Evolutionary conservation across 2,888 invertebrate genomes (phyloP).

Genomic region (Cremastinae sp.): DNA sequence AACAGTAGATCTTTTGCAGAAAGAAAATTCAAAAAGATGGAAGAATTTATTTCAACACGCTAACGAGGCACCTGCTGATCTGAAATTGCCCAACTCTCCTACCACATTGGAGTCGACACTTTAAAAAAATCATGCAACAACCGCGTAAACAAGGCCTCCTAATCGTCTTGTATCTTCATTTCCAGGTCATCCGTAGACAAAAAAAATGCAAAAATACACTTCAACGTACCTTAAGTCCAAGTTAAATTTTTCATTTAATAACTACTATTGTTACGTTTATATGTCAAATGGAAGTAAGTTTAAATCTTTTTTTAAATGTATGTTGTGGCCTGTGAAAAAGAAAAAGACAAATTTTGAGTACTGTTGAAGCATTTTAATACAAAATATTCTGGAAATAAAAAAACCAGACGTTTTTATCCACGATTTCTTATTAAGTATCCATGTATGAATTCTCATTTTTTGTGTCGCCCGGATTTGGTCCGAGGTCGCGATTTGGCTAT

Average conservation of each 20-base stretch:
- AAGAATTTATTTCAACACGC: too few relatives aligned
- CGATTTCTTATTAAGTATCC: slow-evolving; percentile 6
- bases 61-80: slow-evolving; percentile 67
- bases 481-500: slow-evolving; percentile 34
- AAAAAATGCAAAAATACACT: slow-evolving; percentile 41
- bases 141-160: slow-evolving; percentile 51
- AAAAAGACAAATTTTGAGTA: slow-evolving; percentile 71
- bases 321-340: slow-evolving; percentile 67
- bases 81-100: slow-evolving; percentile 69
- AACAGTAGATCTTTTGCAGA: slow-evolving; percentile 82
- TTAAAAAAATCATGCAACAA: slow-evolving; percentile 54
- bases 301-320: slow-evolving; percentile 69
- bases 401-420: slow-evolving; percentile 52
- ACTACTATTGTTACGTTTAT: slow-evolving; percentile 75
- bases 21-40: slow-evolving; percentile 65
- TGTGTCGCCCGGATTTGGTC: slow-evolving; percentile 44
- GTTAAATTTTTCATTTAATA: slow-evolving; percentile 73
- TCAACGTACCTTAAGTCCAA: slow-evolving; percentile 54
- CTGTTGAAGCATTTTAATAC: slow-evolving; percentile 76
- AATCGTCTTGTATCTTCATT: slow-evolving; percentile 72
- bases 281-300: slow-evolving; percentile 69
- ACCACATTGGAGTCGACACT: slow-evolving; percentile 63
- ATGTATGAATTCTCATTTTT: neutral
- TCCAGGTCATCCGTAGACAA: slow-evolving; percentile 75
- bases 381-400: slow-evolving; percentile 69